Evolutionary conservation across 1,140 invertebrate species (phyloP).

Genomic region (Pseudachorutes palmiensis): DNA sequence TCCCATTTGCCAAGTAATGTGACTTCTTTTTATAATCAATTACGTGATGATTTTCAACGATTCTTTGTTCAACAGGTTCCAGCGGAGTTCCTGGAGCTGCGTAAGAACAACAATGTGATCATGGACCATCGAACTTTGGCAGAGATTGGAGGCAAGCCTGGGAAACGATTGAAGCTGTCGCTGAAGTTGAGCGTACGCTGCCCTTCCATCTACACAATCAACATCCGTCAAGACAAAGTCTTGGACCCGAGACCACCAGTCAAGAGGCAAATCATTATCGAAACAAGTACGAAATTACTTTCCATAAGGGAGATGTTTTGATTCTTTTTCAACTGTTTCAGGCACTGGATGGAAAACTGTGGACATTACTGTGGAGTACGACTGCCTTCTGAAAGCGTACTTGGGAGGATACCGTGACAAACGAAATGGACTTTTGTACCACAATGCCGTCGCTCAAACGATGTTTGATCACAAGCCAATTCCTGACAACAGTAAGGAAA

Average conservation of each 20-base stretch:
- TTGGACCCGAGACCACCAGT: not conserved
- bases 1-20: slow-evolving; percentile 18
- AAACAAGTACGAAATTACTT: not conserved
- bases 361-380: not conserved
- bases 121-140: slow-evolving; percentile 25
- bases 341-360: not conserved
- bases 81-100: slow-evolving; percentile 22
- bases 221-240: slow-evolving; percentile 18
- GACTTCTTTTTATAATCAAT: too few species aligned
- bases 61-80: slow-evolving; percentile 21
- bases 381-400: not conserved
- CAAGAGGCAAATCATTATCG: slow-evolving; percentile 5
- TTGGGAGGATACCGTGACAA: slow-evolving; percentile 19
- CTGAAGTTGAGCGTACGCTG: slow-evolving; percentile 25
- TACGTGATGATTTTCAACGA: not conserved
- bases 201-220: slow-evolving; percentile 14
- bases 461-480: not conserved
- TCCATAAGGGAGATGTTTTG: too few species aligned
- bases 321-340: too few species aligned
- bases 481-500: not conserved
- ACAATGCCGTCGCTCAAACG: slow-evolving; percentile 14
- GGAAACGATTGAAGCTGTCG: slow-evolving; percentile 26
- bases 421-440: slow-evolving; percentile 7
- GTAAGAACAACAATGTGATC: slow-evolving; percentile 26
- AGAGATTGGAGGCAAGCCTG: slow-evolving; percentile 20